These are phyloP conservation scores for Pogona vitticeps DNA, from an alignment of 2,113 vertebrate genomes.

Conservation along the genomic window DNA sequence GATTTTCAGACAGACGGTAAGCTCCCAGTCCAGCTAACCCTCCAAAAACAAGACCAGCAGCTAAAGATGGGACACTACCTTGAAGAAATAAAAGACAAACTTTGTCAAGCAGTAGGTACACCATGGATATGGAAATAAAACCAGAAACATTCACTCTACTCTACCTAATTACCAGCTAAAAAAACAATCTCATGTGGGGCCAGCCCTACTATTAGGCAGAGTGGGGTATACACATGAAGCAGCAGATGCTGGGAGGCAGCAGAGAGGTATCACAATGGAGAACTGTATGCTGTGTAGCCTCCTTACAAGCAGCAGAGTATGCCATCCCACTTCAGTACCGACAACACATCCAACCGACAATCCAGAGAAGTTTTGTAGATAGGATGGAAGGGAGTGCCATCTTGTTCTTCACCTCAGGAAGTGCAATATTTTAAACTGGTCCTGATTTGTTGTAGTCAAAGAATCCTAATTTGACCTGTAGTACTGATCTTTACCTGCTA, in stretches of 20 bases:
- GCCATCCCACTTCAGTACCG: background rate
- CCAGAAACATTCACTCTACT: background rate
- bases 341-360: too few species aligned
- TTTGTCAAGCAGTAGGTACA: background rate
- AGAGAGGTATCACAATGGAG: background rate
- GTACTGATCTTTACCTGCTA: background rate
- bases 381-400: too few species aligned
- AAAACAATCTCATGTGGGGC: background rate
- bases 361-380: too few species aligned
- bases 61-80: conserved; percentile 94
- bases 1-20: conserved; percentile 90
- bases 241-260: background rate
- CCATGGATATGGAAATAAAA: background rate
- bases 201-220: background rate
- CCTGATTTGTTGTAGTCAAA: background rate
- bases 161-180: background rate
- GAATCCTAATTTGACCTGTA: background rate
- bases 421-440: background rate
- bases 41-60: conserved; percentile 92
- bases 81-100: conserved; percentile 10
- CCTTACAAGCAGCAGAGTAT: background rate
- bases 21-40: conserved; percentile 90
- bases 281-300: background rate
- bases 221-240: background rate
- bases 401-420: too few species aligned